Percentiles rank a stretch among this genome's conserved stretches.
Conservation (phyloP, 2,113 vertebrate genomes). For the Acanthochromis polyacanthus region DNA sequence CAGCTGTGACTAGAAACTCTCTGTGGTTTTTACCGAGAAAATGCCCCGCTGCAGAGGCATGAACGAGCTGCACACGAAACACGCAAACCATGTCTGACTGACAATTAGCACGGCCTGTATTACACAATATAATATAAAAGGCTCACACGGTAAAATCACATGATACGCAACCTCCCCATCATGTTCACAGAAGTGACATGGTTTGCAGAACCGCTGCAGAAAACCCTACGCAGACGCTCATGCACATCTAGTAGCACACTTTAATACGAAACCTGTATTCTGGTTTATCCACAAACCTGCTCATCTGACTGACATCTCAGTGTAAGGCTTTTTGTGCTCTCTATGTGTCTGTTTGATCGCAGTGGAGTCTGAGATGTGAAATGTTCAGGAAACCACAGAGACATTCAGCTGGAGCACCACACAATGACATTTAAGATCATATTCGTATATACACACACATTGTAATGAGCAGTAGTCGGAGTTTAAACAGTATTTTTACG, state of each 20-base stretch:
- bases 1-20: conserved; percentile 70
- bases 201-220: conserved; percentile 6
- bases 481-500: background rate
- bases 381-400: conserved; percentile 77
- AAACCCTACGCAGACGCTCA: conserved; percentile 8
- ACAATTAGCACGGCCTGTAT: background rate
- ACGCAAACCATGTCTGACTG: background rate
- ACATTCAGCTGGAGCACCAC: conserved; percentile 36
- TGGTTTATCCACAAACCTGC: conserved; percentile 32
- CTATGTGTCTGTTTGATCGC: conserved; percentile 27
- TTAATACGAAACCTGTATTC: conserved; percentile 21
- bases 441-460: conserved; percentile 1
- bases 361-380: conserved; percentile 31
- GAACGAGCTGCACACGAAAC: background rate
- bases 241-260: background rate
- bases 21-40: conserved; percentile 73
- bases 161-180: background rate
- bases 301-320: conserved; percentile 16
- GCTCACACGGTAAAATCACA: background rate
- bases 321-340: background rate
- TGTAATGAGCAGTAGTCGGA: conserved; percentile 13
- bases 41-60: conserved; percentile 36
- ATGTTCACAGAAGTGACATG: background rate
- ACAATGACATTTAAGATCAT: conserved; percentile 66
- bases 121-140: background rate